Conservation (phyloP, 2,113 vertebrate species). For the Hippolais icterina region DNA sequence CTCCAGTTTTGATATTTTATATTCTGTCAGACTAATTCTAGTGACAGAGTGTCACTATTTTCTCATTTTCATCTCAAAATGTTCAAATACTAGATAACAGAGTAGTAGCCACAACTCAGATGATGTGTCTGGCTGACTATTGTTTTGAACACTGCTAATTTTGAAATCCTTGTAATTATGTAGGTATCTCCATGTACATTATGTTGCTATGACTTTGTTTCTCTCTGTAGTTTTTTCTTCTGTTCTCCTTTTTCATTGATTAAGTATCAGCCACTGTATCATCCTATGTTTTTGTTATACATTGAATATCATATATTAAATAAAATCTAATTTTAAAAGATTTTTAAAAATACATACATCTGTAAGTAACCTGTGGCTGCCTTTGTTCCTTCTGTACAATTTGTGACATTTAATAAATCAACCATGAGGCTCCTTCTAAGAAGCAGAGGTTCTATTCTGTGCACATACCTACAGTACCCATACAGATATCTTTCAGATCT, state of each 20-base stretch:
- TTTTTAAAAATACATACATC: neutral
- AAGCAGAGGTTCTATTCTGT: neutral
- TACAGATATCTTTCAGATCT: neutral
- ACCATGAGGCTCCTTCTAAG: neutral
- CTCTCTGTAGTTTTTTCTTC: neutral
- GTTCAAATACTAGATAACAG: slow-evolving; percentile 3
- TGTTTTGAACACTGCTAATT: neutral
- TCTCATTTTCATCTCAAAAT: slow-evolving; percentile 11
- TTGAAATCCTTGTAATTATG: neutral
- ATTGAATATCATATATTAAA: neutral
- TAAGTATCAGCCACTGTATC: neutral
- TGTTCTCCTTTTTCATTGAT: neutral
- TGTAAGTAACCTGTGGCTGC: neutral
- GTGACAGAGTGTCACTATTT: neutral
- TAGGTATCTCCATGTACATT: neutral
- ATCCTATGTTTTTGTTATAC: neutral
- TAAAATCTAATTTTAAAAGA: neutral
- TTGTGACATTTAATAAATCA: neutral
- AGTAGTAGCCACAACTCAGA: neutral
- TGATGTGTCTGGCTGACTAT: neutral
- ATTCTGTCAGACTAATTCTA: neutral
- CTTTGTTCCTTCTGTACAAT: neutral
- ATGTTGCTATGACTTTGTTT: neutral
- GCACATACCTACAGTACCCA: neutral
- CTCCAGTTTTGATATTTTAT: neutral